Conservation (phyloP, 1,140 invertebrate genomes). For the Drosophila athabasca region DNA sequence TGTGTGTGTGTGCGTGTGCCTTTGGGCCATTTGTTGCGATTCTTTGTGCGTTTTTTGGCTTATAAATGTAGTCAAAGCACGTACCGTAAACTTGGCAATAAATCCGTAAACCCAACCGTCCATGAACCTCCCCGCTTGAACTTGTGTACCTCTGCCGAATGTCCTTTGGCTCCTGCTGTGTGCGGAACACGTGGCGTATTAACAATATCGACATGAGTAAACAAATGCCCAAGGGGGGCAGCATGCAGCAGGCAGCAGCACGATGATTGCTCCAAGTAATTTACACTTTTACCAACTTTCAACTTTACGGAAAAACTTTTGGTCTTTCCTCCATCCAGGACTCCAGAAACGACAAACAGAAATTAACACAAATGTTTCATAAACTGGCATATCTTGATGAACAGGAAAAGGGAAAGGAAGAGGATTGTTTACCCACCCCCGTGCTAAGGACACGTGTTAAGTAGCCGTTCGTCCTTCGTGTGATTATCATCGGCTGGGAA, state of each 20-base stretch:
- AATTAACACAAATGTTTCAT: conserved; percentile 82
- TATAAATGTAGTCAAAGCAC: conserved; percentile 78
- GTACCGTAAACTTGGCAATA: conserved; percentile 80
- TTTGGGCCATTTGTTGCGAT: conserved; percentile 38
- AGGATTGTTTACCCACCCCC: conserved; percentile 17
- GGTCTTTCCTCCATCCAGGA: conserved; percentile 32
- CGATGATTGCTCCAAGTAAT: conserved; percentile 54
- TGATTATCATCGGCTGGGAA: conserved; percentile 59
- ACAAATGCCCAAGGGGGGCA: conserved; percentile 65
- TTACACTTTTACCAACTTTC: conserved; percentile 71
- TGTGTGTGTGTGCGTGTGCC: conserved; percentile 32
- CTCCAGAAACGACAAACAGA: conserved; percentile 47
- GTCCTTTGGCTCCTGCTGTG: conserved; percentile 38
- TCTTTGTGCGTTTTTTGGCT: conserved; percentile 61
- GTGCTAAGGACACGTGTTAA: conserved; percentile 77
- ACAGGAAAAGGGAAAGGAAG: conserved; percentile 27
- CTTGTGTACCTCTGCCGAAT: no score
- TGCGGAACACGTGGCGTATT: conserved; percentile 73
- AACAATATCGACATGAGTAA: conserved; percentile 80
- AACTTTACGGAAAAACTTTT: conserved; percentile 38
- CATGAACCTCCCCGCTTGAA: conserved; percentile 8
- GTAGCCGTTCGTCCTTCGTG: conserved; percentile 50
- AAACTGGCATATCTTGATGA: conserved; percentile 72
- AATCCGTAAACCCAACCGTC: conserved; percentile 67
- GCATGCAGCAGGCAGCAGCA: conserved; percentile 1